Evolutionary conservation across 2,113 vertebrate genomes (phyloP).

Genomic region (Myotis yumanensis): DNA sequence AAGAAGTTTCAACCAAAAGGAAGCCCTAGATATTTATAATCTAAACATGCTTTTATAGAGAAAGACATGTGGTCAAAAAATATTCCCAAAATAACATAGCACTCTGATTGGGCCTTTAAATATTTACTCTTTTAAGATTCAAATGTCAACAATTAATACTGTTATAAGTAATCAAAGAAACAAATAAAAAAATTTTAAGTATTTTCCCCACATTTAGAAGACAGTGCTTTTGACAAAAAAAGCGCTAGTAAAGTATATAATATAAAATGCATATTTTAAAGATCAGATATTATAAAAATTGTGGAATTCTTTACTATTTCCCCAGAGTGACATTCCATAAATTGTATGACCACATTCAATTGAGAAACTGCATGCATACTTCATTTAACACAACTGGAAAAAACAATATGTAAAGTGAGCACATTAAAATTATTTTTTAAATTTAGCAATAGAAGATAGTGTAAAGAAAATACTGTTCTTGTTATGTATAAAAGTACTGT

Average conservation of each 20-base stretch:
- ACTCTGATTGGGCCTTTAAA: neutral
- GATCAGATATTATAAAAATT: neutral
- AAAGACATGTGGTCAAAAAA: neutral
- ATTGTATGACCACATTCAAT: neutral
- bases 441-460: neutral
- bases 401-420: neutral
- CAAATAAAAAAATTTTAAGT: neutral
- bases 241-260: neutral
- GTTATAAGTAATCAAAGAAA: neutral
- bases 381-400: neutral
- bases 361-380: neutral
- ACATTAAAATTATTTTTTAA: neutral
- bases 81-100: neutral
- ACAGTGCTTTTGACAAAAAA: neutral
- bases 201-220: neutral
- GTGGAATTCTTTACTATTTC: neutral
- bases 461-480: neutral
- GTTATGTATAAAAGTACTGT: neutral
- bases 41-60: neutral
- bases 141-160: neutral
- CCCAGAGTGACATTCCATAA: neutral
- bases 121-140: neutral
- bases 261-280: neutral
- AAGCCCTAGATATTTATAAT: neutral
- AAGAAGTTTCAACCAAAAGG: neutral